These are phyloP conservation scores for Phalloptychus januarius DNA, from an alignment of 2,797 vertebrate species.

Conservation along the genomic window DNA sequence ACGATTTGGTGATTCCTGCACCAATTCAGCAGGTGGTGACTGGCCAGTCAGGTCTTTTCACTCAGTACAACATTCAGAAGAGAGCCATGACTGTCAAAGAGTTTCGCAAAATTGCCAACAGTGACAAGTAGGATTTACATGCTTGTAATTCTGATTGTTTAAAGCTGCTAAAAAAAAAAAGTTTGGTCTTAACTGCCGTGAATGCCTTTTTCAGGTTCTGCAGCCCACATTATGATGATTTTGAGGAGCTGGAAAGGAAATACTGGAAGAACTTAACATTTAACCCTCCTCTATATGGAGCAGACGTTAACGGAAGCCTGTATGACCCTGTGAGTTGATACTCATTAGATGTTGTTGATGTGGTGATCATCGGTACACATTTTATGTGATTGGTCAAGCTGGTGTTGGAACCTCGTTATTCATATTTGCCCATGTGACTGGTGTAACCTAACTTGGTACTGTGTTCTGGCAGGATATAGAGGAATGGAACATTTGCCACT, in stretches of 20 bases:
- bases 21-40: conserved; percentile 98
- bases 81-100: conserved; percentile 93
- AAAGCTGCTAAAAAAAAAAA: neutral
- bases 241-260: conserved; percentile 96
- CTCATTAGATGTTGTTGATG: neutral
- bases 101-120: conserved; percentile 93
- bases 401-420: neutral
- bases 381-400: neutral
- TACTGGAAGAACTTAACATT: conserved; percentile 99
- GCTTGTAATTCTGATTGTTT: neutral
- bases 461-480: conserved; percentile 81
- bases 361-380: neutral
- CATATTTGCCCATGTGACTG: neutral
- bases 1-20: conserved; percentile 92
- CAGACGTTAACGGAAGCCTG: conserved; percentile 93
- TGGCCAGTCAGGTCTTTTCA: conserved; percentile 95
- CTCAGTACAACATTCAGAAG: conserved; percentile 98
- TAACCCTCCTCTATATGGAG: conserved; percentile 95
- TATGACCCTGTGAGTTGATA: conserved; percentile 88
- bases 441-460: conserved; percentile 8
- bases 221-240: conserved; percentile 92
- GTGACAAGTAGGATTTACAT: conserved; percentile 86
- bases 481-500: conserved; percentile 91
- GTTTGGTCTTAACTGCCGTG: neutral
- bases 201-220: conserved; percentile 83